These are phyloP conservation scores for Hartigia nigra DNA, from an alignment of 2,888 invertebrate species.

Conservation along the genomic window DNA sequence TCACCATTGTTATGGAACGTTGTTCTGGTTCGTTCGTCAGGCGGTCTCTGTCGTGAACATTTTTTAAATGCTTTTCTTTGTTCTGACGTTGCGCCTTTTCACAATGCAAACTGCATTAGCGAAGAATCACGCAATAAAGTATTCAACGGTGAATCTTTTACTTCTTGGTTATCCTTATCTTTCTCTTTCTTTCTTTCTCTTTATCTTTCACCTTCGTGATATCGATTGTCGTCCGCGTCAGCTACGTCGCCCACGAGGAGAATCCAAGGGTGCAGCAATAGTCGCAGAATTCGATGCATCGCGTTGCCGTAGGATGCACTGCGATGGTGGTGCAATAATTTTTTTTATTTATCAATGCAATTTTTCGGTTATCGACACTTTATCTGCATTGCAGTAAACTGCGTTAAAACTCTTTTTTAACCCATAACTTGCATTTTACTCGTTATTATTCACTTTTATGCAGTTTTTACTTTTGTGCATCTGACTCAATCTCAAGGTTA, in stretches of 20 bases:
- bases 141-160: neutral
- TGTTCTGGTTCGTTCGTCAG: neutral
- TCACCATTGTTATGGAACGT: neutral
- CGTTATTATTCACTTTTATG: too few relatives aligned
- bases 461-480: too few relatives aligned
- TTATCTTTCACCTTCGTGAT: neutral
- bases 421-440: too few relatives aligned
- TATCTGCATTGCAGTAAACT: too few relatives aligned
- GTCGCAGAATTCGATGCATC: neutral
- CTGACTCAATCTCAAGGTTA: neutral
- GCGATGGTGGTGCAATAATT: neutral
- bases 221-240: neutral
- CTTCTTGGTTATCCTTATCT: neutral
- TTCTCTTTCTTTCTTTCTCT: neutral
- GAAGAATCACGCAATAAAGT: too few relatives aligned
- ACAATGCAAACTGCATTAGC: neutral
- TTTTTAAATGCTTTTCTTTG: neutral
- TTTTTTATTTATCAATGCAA: neutral
- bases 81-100: neutral
- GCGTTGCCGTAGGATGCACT: neutral
- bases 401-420: too few relatives aligned
- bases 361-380: neutral
- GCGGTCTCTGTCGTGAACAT: neutral
- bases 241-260: neutral
- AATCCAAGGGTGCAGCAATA: neutral